Base-by-base conservation (phyloP, 2,113 vertebrate species). In the Xiphorhynchus elegans region DNA sequence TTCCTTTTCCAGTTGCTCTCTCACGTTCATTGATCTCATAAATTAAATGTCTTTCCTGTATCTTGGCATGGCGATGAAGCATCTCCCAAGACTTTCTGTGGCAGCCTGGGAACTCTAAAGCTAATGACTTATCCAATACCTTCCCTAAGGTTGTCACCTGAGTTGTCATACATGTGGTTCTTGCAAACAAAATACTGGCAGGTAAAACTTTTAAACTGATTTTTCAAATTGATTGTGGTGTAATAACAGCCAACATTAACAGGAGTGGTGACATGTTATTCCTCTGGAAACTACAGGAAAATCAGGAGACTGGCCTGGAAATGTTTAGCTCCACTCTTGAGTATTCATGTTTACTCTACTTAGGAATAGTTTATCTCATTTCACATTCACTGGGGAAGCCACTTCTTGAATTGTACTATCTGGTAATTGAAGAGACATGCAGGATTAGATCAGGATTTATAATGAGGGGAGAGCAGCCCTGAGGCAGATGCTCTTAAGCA, bases 371-470 rank as follows among this genome's bases (percentile, higher is more conserved):
- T 95, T 31, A 63, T 63, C 58, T 91, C 62, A 76, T 85, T 88
- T 80, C 29, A 18, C 1, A 12, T 84, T 89, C 93, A 68, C 50
- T 58, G 40, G 62, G 78, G 66, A 92, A 95, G 59, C 63, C 77
- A 59, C 49, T 94, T 94, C 89, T 97, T 93, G 85, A 94, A 73
- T 84, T 92, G 92, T 84, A 46, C 31, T 86, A 58, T 83, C 89
- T 58, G 55, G 24, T 96, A 97, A 97, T 91, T 95, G 95, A 94
- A 76, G 50, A 94, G 91, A 92, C 59, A 2, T 72, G 70, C 69
- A 90, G 90, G 64, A 96, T 94, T 97, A 94, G 93, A 90, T 96
- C 82, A 94, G 95, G 96, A 87, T 97, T 95, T 93, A 86, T 96
- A 97, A 97, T 94, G 94, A 97, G 86, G 88, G 29, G 18, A 93